phyloP scores from a whole-genome alignment of 2,888 invertebrate genomes.

The Cosmopolites sordidus region DNA sequence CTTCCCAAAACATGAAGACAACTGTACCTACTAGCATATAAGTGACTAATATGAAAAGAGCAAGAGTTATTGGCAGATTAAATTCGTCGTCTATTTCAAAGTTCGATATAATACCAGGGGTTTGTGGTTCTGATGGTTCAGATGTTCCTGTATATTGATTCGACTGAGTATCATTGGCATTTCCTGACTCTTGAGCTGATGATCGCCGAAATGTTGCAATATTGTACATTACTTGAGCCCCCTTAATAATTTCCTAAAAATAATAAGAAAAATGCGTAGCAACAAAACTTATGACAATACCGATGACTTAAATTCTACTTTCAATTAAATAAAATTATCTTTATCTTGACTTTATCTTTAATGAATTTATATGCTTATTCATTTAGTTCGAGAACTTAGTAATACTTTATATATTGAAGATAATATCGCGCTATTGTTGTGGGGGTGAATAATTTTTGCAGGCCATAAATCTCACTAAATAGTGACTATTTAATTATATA shows the following conservation, averaged over 20 bases:
- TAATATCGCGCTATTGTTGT: too few species aligned
- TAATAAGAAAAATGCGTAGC: background rate
- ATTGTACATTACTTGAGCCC: constrained; percentile 76
- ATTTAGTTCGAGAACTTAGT: too few species aligned
- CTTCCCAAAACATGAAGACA: constrained; percentile 71
- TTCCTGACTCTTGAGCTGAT: constrained; percentile 48
- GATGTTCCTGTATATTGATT: constrained; percentile 32
- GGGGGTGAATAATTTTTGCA: too few species aligned
- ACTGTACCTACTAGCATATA: constrained; percentile 87
- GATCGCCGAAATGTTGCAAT: constrained; percentile 71
- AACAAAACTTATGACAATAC: background rate
- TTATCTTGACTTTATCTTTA: too few species aligned
- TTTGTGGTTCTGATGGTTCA: constrained; percentile 55
- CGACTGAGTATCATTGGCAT: background rate
- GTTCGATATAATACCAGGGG: constrained; percentile 72
- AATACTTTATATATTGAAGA: too few species aligned
- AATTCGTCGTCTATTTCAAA: constrained; percentile 89
- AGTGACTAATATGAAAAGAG: constrained; percentile 72
- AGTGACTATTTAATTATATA: too few species aligned
- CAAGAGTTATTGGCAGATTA: constrained; percentile 88
- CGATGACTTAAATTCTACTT: too few species aligned
- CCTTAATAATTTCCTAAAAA: constrained; percentile 76
- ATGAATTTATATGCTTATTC: too few species aligned
- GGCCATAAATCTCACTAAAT: too few species aligned
- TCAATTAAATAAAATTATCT: too few species aligned